Evolutionary conservation across 2,113 vertebrate genomes (phyloP).

Genomic region (Felis catus): DNA sequence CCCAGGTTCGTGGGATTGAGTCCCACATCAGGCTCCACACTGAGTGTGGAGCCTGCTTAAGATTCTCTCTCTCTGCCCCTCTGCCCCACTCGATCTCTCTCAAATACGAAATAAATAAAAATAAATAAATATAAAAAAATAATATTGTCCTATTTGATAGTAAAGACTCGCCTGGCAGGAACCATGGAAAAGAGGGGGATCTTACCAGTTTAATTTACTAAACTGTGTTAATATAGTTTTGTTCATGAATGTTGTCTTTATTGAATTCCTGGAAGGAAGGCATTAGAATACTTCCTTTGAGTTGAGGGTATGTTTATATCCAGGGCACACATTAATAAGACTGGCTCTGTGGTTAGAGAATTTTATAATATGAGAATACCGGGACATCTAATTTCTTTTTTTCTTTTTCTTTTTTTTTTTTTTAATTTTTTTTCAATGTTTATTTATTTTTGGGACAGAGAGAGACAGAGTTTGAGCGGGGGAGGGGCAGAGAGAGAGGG

Average conservation of each 20-base stretch:
- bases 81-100: not conserved
- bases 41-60: not conserved
- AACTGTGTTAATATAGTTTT: constrained; percentile 44
- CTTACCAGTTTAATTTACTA: constrained; percentile 50
- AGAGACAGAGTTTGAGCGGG: no score
- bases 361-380: not conserved
- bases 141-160: not conserved
- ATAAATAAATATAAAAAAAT: not conserved
- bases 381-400: not conserved
- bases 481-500: no score
- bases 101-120: not conserved
- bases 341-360: constrained; percentile 3
- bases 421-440: no score
- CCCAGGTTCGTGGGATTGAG: not conserved
- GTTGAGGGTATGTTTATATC: constrained; percentile 52
- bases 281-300: constrained; percentile 65
- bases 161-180: not conserved
- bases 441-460: no score
- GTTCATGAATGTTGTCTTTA: constrained; percentile 53
- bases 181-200: not conserved
- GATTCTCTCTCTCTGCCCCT: not conserved
- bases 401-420: no score
- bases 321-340: not conserved
- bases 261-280: constrained; percentile 76
- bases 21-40: not conserved